Evolutionary conservation across 2,888 invertebrate species (phyloP), one percentile per base, ranked within the genome.

Genomic region (Callyntrura sp.): DNA sequence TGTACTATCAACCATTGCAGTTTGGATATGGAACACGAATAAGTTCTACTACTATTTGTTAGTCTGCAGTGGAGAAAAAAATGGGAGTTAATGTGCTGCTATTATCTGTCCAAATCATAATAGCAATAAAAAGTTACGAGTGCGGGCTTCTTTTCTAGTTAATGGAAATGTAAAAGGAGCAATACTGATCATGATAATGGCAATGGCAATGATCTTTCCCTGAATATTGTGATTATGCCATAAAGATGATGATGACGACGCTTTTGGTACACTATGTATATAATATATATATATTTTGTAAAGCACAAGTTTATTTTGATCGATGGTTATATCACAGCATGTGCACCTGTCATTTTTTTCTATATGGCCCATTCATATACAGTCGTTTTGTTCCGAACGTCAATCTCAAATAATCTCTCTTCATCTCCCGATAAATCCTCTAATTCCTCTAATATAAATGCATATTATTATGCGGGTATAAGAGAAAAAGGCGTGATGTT

Each of bases 321-420:
- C 55, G 89, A 89, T 89, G 57, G 89, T 79, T 78, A 89, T 55
- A 85, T 78, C 89, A 79, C 89, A 89, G 89, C 89, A 68, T 89
- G 89, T 60, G 55, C 89, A 89, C 89, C 89, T 89, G 89, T 85
- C 89, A 84, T 28, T 60, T 62, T n/a, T 62, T n/a, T 9, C 23
- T 70, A 81, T 57, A 55, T 73, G 60, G 70, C 25, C 68, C 55
- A 78, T 85, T 70, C 57, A 57, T 6, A 8, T 17, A 8, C 28
- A 43, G 45, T 55, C 51, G 25, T 45, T 68, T 70, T 81, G 68
- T 79, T 81, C 55, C 65, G 23, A 87, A 81, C 70, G 87, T 87
- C 87, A 87, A 55, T 81, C 68, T 85, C 85, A 35, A 57, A 57
- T 79, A 79, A 79, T 79, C 79, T 79, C 79, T 79, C 57, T 28